Evolutionary conservation across 2,797 vertebrate genomes (phyloP).

Genomic region (Cynopterus sphinx): DNA sequence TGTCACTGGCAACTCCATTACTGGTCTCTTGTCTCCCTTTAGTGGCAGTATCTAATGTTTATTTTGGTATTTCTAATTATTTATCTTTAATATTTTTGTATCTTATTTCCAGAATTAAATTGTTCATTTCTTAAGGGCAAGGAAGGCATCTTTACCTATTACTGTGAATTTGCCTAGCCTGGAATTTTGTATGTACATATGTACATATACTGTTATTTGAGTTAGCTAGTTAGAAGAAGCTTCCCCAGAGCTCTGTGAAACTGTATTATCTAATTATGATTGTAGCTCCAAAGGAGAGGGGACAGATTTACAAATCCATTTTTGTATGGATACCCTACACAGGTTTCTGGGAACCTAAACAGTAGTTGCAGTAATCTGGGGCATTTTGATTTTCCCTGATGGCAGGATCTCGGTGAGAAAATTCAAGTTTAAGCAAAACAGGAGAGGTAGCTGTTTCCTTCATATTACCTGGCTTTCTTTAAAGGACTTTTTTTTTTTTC

Average conservation of each 20-base stretch:
- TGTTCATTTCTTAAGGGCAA: not conserved
- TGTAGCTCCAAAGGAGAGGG: not conserved
- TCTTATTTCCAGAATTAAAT: constrained; percentile 35
- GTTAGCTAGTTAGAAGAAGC: not conserved
- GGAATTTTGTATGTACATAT: not conserved
- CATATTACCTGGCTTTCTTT: constrained; percentile 31
- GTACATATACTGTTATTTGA: not conserved
- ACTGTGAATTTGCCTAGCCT: not conserved
- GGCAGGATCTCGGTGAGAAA: not conserved
- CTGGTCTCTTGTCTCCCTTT: not conserved
- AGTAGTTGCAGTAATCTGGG: not conserved
- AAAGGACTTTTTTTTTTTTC: constrained; percentile 47
- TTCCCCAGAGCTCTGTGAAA: not conserved
- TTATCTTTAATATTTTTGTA: constrained; percentile 48
- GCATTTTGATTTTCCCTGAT: constrained; percentile 41
- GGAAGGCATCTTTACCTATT: not conserved
- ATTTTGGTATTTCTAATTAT: constrained; percentile 33
- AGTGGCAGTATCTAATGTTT: not conserved
- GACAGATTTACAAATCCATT: not conserved
- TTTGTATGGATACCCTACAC: not conserved
- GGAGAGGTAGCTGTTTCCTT: not conserved
- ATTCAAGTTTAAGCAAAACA: constrained; percentile 23
- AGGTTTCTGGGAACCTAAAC: constrained; percentile 37
- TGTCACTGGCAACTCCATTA: not conserved
- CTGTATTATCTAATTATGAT: not conserved